A percentile compares a stretch with the other conserved stretches of the same genome.
Evolutionary conservation across 2,888 invertebrate genomes (phyloP).

Genomic region (Papilio elwesi): DNA sequence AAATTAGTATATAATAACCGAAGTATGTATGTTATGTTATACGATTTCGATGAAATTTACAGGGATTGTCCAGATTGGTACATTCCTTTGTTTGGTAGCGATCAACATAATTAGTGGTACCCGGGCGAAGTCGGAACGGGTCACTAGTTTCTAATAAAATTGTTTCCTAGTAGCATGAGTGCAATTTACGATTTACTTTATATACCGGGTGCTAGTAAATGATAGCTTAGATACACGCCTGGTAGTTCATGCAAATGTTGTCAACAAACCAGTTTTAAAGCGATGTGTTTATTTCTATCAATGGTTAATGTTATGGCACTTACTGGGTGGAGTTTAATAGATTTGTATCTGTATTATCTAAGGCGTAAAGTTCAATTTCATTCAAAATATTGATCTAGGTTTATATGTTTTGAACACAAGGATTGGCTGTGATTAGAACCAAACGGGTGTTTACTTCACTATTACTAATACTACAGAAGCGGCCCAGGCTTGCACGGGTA

Average conservation of each 20-base stretch:
- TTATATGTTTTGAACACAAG: not conserved
- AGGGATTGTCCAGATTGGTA: no score
- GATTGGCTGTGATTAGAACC: not conserved
- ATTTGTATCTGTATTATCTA: not conserved
- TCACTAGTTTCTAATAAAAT: not conserved
- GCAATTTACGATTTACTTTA: not conserved
- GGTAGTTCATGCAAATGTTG: not conserved
- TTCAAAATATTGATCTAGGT: not conserved
- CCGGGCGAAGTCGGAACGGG: no score
- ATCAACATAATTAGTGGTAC: no score
- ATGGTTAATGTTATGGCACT: not conserved
- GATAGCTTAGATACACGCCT: not conserved
- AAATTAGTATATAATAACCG: no score
- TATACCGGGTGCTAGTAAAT: not conserved
- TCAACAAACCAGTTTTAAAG: not conserved
- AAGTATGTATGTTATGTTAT: no score
- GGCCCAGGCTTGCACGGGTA: no score
- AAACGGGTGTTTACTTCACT: not conserved
- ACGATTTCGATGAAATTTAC: no score
- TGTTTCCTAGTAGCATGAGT: constrained; percentile 1
- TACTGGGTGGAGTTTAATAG: not conserved
- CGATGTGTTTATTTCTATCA: not conserved
- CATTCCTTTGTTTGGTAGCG: no score
- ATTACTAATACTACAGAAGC: no score
- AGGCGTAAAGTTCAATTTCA: not conserved